Evolutionary conservation across 2,113 vertebrate species (phyloP), one percentile per base, ranked within the genome.

Genomic region (Ceuthmochares aereus): DNA sequence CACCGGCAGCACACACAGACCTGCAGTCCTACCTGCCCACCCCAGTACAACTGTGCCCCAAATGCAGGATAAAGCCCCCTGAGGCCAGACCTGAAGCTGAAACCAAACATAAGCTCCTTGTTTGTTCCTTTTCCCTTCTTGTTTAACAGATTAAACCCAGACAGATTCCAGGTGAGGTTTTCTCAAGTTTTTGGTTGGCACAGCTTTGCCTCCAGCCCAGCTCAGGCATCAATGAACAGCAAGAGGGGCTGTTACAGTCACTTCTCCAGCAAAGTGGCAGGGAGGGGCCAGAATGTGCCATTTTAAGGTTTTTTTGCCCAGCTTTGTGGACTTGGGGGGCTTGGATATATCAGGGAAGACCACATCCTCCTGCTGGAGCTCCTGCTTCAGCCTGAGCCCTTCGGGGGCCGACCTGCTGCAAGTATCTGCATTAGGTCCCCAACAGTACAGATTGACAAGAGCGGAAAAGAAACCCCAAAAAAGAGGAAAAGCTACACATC

Each of bases 401-500:
- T 49, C 10, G 0, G 40, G 43, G 70, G 45, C 67, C 58, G 82
- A 62, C 32, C 32, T 51, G 51, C 82, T 0, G 0, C 67, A 64
- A 37, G 27, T 1, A 0, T 45, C 56, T 68, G 16, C 1, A 1
- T 70, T 62, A 45, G n/a, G 26, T 93, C 55, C 55, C 73, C 85
- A 89, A 49, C 0, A 1, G 59, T 77, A 84, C 0, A 0, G 54
- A 86, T 26, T 92, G 76, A 95, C 37, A 69, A 89, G 43, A 94
- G 70, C 6, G 0, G 92, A 95, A 93, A 95, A 85, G 87, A 97
- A 96, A 84, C 89, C 60, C 84, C 63, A 43, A 49, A 93, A 87
- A 70, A 82, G 64, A 97, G 63, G 70, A 87, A 95, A 92, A 94
- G 34, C 96, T 93, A 96, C 78, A 55, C 15, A 70, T 63, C 94